phyloP scores from a whole-genome alignment of 2,888 invertebrate species.

The Choristoneura rosaceana region DNA sequence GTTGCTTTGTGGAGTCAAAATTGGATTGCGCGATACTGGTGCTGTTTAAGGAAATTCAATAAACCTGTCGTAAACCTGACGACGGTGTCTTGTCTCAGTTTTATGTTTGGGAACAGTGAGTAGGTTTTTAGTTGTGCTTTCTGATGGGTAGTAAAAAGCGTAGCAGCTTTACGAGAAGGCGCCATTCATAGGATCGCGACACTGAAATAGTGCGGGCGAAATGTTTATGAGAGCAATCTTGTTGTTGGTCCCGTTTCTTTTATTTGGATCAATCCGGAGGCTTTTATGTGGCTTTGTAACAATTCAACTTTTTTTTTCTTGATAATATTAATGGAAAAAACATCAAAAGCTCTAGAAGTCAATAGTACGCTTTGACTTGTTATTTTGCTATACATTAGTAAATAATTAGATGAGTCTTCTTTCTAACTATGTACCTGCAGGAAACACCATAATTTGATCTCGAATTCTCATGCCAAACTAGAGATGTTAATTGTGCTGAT shows the following conservation, averaged over 20 bases:
- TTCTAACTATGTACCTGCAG: not conserved
- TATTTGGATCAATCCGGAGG: constrained; percentile 7
- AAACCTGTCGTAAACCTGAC: constrained; percentile 18
- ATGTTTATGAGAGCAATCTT: constrained; percentile 33
- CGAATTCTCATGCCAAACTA: not conserved
- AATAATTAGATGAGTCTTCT: no score
- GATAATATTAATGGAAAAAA: no score
- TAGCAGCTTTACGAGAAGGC: constrained; percentile 28
- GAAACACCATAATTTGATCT: constrained; percentile 1
- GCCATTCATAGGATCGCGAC: constrained; percentile 23
- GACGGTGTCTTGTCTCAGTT: constrained; percentile 15
- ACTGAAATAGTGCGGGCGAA: constrained; percentile 26
- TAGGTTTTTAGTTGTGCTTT: constrained; percentile 29
- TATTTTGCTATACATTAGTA: no score
- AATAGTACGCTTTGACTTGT: no score
- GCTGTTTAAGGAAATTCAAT: constrained; percentile 20
- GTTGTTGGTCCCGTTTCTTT: constrained; percentile 2
- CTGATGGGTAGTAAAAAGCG: constrained; percentile 26
- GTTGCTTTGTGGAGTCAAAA: constrained; percentile 15
- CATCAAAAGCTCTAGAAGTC: no score
- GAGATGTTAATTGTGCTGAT: constrained; percentile 13
- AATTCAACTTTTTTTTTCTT: not conserved
- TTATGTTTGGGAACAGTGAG: constrained; percentile 15
- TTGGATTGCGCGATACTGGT: not conserved
- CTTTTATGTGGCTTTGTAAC: not conserved